Conservation (phyloP, 2,888 invertebrate species). For the Tiliacea aurago region DNA sequence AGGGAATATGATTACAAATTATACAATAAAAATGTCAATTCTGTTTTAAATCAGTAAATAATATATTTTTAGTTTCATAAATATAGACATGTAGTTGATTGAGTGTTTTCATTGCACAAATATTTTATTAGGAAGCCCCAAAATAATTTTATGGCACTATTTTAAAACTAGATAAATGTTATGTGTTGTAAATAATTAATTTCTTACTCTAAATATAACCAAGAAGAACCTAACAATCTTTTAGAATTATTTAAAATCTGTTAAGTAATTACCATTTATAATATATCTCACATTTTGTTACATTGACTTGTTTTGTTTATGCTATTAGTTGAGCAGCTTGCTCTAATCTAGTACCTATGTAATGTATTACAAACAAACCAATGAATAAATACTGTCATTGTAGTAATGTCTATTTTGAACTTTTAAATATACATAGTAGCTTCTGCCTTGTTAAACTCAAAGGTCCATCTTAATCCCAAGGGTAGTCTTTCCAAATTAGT, state of each 20-base stretch:
- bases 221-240: background rate
- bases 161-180: conserved; percentile 29
- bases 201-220: conserved; percentile 1
- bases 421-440: background rate
- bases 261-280: background rate
- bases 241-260: background rate
- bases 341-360: background rate
- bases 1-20: conserved; percentile 95
- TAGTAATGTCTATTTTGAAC: background rate
- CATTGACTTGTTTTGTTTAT: background rate
- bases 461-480: background rate
- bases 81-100: conserved; percentile 49
- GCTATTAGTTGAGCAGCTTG: no score
- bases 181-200: conserved; percentile 16
- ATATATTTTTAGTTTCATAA: conserved; percentile 50
- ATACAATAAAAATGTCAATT: conserved; percentile 86
- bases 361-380: background rate
- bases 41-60: conserved; percentile 52
- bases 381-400: background rate
- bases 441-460: background rate
- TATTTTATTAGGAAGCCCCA: conserved; percentile 32
- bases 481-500: conserved; percentile 7
- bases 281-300: background rate
- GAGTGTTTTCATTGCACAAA: conserved; percentile 53
- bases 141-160: conserved; percentile 63